phyloP scores from a whole-genome alignment of 2,113 vertebrate genomes.

The Anarhynchus alexandrinus region DNA sequence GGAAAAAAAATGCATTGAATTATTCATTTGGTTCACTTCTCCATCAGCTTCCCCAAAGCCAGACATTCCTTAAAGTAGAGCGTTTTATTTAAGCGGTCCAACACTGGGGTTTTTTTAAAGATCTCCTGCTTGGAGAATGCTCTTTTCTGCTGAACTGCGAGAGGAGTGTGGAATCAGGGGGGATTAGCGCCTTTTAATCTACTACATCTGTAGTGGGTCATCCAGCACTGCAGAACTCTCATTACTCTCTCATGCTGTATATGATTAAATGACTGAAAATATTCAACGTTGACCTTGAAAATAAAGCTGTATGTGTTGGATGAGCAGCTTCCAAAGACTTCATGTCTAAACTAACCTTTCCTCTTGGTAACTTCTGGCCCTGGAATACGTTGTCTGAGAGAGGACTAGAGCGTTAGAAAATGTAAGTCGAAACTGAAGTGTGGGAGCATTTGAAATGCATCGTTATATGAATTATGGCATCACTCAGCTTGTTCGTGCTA shows the following conservation, averaged over 20 bases:
- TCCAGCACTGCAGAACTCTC: slow-evolving; percentile 38
- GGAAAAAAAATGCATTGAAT: neutral
- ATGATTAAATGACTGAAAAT: slow-evolving; percentile 65
- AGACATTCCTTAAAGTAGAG: slow-evolving; percentile 57
- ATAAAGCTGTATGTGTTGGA: slow-evolving; percentile 57
- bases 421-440: neutral
- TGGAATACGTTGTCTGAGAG: neutral
- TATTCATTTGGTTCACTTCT: slow-evolving; percentile 33
- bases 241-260: slow-evolving; percentile 59
- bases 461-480: neutral
- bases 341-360: slow-evolving; percentile 41
- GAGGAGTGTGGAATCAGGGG: slow-evolving; percentile 64
- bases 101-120: slow-evolving; percentile 2
- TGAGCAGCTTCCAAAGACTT: slow-evolving; percentile 60
- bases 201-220: slow-evolving; percentile 75
- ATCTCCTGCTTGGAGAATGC: slow-evolving; percentile 41
- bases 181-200: slow-evolving; percentile 82
- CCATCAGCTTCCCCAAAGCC: slow-evolving; percentile 68
- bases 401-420: neutral
- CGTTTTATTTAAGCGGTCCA: neutral
- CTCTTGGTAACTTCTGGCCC: neutral
- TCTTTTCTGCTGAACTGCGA: slow-evolving; percentile 53
- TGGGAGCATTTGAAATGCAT: slow-evolving; percentile 4
- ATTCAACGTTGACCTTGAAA: slow-evolving; percentile 62
- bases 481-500: neutral